Percentiles rank a stretch among this genome's conserved stretches.
phyloP scores from a whole-genome alignment of 2,888 invertebrate genomes.

The Ophion costatus region DNA sequence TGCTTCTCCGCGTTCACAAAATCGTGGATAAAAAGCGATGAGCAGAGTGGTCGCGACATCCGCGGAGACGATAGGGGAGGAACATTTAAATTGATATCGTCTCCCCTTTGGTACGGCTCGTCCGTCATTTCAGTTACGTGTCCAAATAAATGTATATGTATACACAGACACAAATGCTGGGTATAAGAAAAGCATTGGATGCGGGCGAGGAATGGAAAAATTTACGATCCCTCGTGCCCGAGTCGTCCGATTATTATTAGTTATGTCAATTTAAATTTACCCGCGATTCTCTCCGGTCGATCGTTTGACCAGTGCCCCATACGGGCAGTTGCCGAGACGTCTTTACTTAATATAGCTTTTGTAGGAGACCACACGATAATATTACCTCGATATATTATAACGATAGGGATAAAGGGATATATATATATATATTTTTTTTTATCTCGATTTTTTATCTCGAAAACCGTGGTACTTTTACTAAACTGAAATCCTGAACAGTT shows the following conservation, averaged over 20 bases:
- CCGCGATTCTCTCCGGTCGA: slow-evolving; percentile 38
- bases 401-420: not conserved
- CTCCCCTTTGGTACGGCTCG: not conserved
- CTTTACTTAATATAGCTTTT: slow-evolving; percentile 62
- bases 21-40: slow-evolving; percentile 17
- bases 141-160: slow-evolving; percentile 28
- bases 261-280: slow-evolving; percentile 60
- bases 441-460: too few species aligned
- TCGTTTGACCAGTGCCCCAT: slow-evolving; percentile 32
- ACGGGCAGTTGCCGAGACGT: slow-evolving; percentile 58
- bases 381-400: slow-evolving; percentile 50
- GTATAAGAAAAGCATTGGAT: slow-evolving; percentile 34
- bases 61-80: not conserved
- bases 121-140: not conserved
- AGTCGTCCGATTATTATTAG: slow-evolving; percentile 61
- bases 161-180: not conserved
- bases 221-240: slow-evolving; percentile 45
- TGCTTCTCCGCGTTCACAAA: not conserved
- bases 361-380: slow-evolving; percentile 47
- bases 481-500: too few species aligned
- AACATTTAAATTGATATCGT: slow-evolving; percentile 49
- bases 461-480: too few species aligned
- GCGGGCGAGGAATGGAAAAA: slow-evolving; percentile 59
- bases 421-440: not conserved
- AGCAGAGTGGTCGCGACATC: slow-evolving; percentile 10